These are phyloP conservation scores for Eptesicus fuscus DNA, from an alignment of 2,113 vertebrate species.

Conservation along the genomic window DNA sequence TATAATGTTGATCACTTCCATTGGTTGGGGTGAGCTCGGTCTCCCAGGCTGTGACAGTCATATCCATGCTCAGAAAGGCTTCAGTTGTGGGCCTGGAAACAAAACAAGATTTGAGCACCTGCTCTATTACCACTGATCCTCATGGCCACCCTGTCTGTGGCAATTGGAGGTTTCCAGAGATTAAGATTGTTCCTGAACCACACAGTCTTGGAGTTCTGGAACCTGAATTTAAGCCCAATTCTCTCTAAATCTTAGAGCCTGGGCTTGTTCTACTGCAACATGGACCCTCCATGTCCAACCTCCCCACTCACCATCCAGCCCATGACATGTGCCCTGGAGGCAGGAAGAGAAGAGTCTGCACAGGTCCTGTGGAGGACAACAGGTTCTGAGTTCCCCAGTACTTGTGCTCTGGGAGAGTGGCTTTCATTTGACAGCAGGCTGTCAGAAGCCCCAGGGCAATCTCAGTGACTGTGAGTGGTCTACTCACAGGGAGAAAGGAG, in stretches of 20 bases:
- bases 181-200: neutral
- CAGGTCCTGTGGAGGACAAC: neutral
- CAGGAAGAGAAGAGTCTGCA: neutral
- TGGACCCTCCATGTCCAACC: neutral
- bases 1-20: neutral
- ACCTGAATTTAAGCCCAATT: neutral
- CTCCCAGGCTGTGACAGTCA: neutral
- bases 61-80: neutral
- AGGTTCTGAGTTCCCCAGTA: neutral
- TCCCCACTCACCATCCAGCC: neutral
- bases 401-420: neutral
- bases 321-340: too few species aligned
- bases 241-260: too few species aligned
- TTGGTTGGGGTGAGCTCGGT: neutral
- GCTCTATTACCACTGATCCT: neutral
- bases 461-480: too few species aligned
- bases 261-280: neutral
- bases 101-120: neutral
- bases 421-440: neutral
- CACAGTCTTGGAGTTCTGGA: neutral
- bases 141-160: neutral
- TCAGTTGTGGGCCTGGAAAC: neutral
- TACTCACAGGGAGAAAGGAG: neutral
- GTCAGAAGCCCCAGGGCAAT: neutral
- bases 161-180: neutral